Evolutionary conservation across 2,888 invertebrate genomes (phyloP).

Genomic region (Sussaba pulchella): DNA sequence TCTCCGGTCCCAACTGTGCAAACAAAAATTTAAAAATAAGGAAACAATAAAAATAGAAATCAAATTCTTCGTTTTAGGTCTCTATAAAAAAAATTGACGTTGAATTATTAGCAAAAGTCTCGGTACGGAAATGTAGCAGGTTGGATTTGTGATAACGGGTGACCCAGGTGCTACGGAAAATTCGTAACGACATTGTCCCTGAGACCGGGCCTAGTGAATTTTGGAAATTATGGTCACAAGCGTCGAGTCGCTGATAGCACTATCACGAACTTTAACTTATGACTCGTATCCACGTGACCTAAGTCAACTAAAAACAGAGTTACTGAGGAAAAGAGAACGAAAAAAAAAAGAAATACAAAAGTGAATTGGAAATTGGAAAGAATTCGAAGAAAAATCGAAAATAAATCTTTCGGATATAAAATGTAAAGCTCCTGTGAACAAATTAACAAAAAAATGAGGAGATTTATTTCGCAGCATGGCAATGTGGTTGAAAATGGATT

Average conservation of each 20-base stretch:
- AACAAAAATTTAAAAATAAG: slow-evolving; percentile 18
- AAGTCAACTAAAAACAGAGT: no score
- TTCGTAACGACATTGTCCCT: slow-evolving; percentile 12
- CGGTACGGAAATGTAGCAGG: not conserved
- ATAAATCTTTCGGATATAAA: no score
- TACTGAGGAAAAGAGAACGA: no score
- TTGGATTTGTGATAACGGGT: not conserved
- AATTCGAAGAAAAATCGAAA: no score
- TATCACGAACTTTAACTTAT: slow-evolving; percentile 24
- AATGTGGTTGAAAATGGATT: no score
- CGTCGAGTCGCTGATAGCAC: not conserved
- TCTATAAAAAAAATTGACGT: no score
- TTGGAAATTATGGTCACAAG: not conserved
- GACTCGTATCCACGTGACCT: slow-evolving; percentile 16
- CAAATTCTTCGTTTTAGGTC: not conserved
- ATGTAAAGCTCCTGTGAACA: no score
- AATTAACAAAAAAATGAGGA: no score
- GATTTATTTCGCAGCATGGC: no score
- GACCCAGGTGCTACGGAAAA: not conserved
- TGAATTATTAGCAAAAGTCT: slow-evolving; percentile 31
- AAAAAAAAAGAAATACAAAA: no score
- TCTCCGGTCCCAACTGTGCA: slow-evolving; percentile 82
- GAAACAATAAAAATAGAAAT: no score
- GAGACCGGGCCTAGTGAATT: not conserved
- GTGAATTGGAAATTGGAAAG: no score